Base-by-base conservation (phyloP, 2,113 vertebrate species). In the Gymnocephalus cernua region DNA sequence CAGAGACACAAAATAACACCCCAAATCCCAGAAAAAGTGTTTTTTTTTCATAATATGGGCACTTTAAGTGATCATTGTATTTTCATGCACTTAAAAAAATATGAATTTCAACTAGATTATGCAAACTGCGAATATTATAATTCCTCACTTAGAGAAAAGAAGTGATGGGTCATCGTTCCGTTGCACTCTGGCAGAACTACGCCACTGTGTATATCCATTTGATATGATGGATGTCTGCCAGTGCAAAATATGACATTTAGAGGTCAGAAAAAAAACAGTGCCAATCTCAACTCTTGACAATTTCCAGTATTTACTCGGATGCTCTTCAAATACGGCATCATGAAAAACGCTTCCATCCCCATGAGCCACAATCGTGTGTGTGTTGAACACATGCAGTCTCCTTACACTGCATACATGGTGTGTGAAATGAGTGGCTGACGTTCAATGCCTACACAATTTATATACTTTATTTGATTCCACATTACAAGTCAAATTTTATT, bases 341-440 rank as follows among this genome's bases (percentile, higher is more conserved):
- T 81, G 38, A 78, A 81, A 54, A 73, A 72, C 32, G 45, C 59
- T 15, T 45, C 58, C 18, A 12, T 23, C 38, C 13, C 56, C 27
- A 61, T 48, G 27, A 32, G 27, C 5, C 41, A 10, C n/a, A 23
- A 16, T 54, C 0, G 10, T 1, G 32, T 54, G 47, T 44, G 13
- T 38, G 65, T 50, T 54, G 63, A 82, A 64, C 62, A 47, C 32
- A n/a, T 29, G 58, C n/a, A 2, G 41, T 29, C 32, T 74, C 12
- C 16, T 11, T 16, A 18, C 16, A 8, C 62, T 51, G 48, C 62
- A 50, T 11, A 95, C 64, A 92, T 3, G 86, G 89, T 63, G 83
- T 86, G 59, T 74, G 12, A 70, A 82, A 82, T 96, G 56, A 91
- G 94, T 13, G 82, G 86, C 0, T 86, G 93, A 35, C 95, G 93